These are phyloP conservation scores for Cossypha polioptera DNA, from an alignment of 2,797 vertebrate genomes.

Conservation along the genomic window DNA sequence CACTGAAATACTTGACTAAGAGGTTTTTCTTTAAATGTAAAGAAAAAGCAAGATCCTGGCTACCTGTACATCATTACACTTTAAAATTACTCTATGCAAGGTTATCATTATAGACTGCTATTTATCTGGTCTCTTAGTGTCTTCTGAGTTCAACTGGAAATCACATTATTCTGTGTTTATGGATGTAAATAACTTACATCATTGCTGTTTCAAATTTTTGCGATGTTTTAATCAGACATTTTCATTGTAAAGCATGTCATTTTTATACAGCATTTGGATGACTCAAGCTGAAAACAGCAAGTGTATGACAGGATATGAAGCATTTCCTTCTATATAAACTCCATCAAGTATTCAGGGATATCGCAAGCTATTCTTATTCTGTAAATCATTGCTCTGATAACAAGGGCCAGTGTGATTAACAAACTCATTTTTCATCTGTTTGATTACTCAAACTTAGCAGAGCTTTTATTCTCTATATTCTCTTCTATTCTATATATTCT, in stretches of 20 bases:
- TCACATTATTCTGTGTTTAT: not conserved
- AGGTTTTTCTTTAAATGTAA: not conserved
- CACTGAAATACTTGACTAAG: not conserved
- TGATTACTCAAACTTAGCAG: not conserved
- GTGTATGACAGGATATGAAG: not conserved
- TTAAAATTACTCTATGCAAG: not conserved
- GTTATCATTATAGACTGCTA: not conserved
- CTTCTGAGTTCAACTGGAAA: not conserved
- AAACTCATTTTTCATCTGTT: not conserved
- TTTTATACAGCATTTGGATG: not conserved
- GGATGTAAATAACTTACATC: not conserved
- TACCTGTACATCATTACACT: not conserved
- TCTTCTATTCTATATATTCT: no score
- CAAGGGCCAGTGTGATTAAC: not conserved
- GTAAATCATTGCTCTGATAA: not conserved
- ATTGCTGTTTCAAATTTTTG: not conserved
- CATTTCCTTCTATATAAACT: not conserved
- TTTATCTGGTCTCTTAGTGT: not conserved
- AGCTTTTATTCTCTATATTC: no score
- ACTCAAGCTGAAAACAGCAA: not conserved
- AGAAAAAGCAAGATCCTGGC: not conserved
- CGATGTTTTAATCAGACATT: not conserved
- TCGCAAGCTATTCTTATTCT: not conserved
- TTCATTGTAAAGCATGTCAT: rapidly evolving
- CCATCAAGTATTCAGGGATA: not conserved